Base-by-base conservation (phyloP, 2,113 vertebrate species). In the Cochlearius cochlearius region DNA sequence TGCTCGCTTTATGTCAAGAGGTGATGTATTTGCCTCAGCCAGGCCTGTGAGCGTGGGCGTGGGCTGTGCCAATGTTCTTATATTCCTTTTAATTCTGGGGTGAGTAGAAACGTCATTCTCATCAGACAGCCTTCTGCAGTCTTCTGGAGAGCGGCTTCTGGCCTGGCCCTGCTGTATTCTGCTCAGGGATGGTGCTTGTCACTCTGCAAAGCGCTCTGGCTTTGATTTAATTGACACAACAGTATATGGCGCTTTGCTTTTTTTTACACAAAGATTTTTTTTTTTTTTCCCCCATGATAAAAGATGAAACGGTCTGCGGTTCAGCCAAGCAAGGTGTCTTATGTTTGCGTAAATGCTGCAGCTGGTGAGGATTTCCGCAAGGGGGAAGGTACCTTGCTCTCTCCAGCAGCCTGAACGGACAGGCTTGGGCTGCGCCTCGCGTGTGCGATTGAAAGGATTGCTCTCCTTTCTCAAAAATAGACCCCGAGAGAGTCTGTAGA, bases 351-450 rank as follows among this genome's bases (percentile, higher is more conserved):
- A 15, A 41, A 9, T 9, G 19, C 63, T 55, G 39, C n/a, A 29
- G 29, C 13, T 58, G 82, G 36, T 15, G 32, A 21, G 68, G 30
- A 7, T 66, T 73, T 68, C 34, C 3, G n/a, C 30, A 17, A 39
- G 43, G 19, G 39, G 27, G 11, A 38, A 20, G 49, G 50, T 26
- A 34, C 39, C 36, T 56, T 14, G 25, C 9, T 22, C 4, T 29
- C 29, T n/a, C 29, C 36, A 41, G 71, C 43, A 55, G 79, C 84
- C 30, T 36, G 38, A 17, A 1, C 7, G 41, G 36, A 10, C n/a
- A n/a, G 47, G 29, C 29, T 56, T 34, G 39, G 62, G 39, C 38
- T 45, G 43, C 8, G 30, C 5, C 39, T 74, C 1, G 0, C 8
- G 22, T 15, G 4, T 12, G 8, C 64, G 8, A 7, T 16, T 13